Base-by-base conservation (phyloP, 2,888 invertebrate species). In the Scaptomyza reducta region DNA sequence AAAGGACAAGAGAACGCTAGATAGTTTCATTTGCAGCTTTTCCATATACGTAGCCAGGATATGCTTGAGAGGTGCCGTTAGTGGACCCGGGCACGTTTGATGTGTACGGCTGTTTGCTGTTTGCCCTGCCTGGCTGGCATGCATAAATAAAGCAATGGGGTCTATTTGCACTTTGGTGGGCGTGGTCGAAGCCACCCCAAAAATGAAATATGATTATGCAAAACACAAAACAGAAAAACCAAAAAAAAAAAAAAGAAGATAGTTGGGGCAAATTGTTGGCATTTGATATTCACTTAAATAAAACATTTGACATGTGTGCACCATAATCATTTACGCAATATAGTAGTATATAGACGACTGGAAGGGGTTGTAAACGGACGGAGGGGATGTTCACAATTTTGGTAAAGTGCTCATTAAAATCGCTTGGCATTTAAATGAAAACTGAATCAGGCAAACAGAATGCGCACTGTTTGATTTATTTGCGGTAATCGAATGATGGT, bases 211-310 rank as follows among this genome's bases (percentile, higher is more conserved):
- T 85, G 79, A 82, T 82, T 76, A 79, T 71, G 51, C 60, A 73
- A 75, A 85, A 61, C 42, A 51, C 59, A 33, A 57, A 47, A 54
- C 54, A 33, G 54, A 45, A 56, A 79, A 60, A 14, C 18, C 22
- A 22, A 22, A 22, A 22, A 22, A 22, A 22, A 22, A 22, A 22
- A 22, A 22, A 22, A 22, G 5, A 22, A 11, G 6, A 2, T 22
- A 22, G 49, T 3, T 14, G 46, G 46, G 49, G 53, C 74, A 51
- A 75, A 82, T 77, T 83, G 60, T 55, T 63, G 64, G 61, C 81
- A 83, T 82, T 86, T 86, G 83, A 83, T 77, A 86, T 82, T 83
- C 81, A 82, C 77, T 82, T 82, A 86, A 86, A 83, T 79, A 77
- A 86, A 74, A 82, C 80, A 82, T 82, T 82, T 76, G 60, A 72